Percentiles rank a stretch among this genome's conserved stretches.
These are phyloP conservation scores for Hippocampus kuda DNA, from an alignment of 2,797 vertebrate genomes.

Conservation along the genomic window DNA sequence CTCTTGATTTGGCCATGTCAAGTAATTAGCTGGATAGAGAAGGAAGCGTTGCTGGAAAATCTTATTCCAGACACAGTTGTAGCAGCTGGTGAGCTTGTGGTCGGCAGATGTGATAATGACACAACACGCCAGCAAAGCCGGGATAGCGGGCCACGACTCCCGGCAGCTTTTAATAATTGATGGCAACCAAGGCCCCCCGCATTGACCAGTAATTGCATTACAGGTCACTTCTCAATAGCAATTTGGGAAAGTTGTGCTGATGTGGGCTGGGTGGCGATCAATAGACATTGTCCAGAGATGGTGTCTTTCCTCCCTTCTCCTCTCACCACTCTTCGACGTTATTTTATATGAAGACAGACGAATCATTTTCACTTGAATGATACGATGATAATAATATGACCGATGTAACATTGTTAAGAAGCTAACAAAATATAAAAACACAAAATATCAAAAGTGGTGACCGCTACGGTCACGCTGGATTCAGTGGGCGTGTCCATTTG, in stretches of 20 bases:
- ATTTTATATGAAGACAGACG: neutral
- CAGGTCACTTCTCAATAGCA: constrained; percentile 99
- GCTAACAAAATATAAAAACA: too few species aligned
- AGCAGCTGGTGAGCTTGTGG: constrained; percentile 61
- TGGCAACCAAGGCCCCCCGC: constrained; percentile 80
- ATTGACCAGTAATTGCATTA: constrained; percentile 98
- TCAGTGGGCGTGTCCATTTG: neutral
- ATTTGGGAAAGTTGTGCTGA: constrained; percentile 97
- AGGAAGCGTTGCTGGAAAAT: constrained; percentile 46
- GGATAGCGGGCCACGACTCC: constrained; percentile 57
- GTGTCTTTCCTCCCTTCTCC: constrained; percentile 12
- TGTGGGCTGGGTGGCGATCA: constrained; percentile 91
- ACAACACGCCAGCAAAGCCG: constrained; percentile 43
- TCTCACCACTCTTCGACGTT: constrained; percentile 21
- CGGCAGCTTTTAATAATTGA: constrained; percentile 97
- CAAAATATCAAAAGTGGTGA: too few species aligned
- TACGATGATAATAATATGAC: neutral
- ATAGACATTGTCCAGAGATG: constrained; percentile 86
- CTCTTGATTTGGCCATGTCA: constrained; percentile 35
- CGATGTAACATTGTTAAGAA: neutral
- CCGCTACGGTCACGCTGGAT: neutral
- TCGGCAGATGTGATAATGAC: constrained; percentile 63
- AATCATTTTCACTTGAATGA: neutral
- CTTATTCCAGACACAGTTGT: constrained; percentile 44
- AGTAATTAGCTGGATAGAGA: constrained; percentile 36